Evolutionary conservation across 2,888 invertebrate genomes (phyloP).

Genomic region (Eucera pruinosa): DNA sequence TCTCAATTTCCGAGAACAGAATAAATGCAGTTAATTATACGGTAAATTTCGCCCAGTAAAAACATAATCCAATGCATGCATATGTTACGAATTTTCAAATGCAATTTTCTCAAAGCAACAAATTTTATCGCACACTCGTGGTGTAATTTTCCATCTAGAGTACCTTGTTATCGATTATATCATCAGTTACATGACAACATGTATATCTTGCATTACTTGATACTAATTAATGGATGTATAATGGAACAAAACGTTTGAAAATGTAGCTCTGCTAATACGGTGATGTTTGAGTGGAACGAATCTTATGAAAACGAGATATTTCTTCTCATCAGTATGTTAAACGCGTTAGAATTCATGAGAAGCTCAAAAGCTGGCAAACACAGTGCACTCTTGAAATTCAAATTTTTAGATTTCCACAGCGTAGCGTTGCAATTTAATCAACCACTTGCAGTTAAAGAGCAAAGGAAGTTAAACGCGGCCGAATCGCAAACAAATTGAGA

Average conservation of each 20-base stretch:
- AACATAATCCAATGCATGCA: too few relatives aligned
- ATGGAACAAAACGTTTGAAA: slow-evolving; percentile 1
- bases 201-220: background rate
- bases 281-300: slow-evolving; percentile 8
- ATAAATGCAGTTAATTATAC: too few relatives aligned
- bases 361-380: slow-evolving; percentile 10
- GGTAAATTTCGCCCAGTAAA: too few relatives aligned
- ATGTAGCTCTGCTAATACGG: background rate
- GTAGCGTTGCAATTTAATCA: slow-evolving; percentile 29
- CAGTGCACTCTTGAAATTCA: slow-evolving; percentile 24
- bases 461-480: slow-evolving; percentile 3
- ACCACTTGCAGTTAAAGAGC: background rate
- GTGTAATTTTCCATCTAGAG: too few relatives aligned
- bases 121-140: too few relatives aligned
- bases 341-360: slow-evolving; percentile 31
- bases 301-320: slow-evolving; percentile 13
- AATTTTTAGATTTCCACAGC: slow-evolving; percentile 28
- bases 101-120: too few relatives aligned
- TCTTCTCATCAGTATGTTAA: slow-evolving; percentile 6
- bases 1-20: too few relatives aligned
- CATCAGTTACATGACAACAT: too few relatives aligned
- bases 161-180: too few relatives aligned
- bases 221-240: background rate
- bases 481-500: slow-evolving; percentile 6
- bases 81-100: too few relatives aligned